Conservation (phyloP, 2,797 vertebrate genomes). For the Pristis pectinata region DNA sequence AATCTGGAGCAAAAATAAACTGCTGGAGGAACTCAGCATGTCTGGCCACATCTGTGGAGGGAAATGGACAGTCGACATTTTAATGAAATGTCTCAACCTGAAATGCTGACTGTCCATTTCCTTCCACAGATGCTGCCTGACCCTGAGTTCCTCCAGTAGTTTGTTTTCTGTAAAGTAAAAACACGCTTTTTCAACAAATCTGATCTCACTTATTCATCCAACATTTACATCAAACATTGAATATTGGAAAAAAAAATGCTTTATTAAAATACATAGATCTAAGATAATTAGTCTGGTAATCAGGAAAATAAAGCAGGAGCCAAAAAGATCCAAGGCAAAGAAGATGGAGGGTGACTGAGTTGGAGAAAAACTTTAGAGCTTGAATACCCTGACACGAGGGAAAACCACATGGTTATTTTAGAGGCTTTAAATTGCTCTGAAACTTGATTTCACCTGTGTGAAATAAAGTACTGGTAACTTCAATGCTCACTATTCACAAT, state of each 20-base stretch:
- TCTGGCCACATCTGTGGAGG: no score
- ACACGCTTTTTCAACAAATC: not conserved
- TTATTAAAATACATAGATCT: not conserved
- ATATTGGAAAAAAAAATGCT: not conserved
- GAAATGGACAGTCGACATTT: no score
- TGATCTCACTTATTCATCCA: not conserved
- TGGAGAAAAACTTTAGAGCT: not conserved
- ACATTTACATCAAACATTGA: not conserved
- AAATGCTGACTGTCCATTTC: no score
- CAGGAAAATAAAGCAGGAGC: not conserved
- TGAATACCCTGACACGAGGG: not conserved
- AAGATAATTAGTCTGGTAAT: not conserved
- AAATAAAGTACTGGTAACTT: not conserved
- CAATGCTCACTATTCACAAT: not conserved
- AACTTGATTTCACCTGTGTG: not conserved
- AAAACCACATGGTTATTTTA: not conserved
- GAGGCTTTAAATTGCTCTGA: not conserved
- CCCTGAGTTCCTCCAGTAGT: no score
- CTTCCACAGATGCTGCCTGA: no score
- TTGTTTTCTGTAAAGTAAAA: no score
- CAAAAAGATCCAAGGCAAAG: not conserved
- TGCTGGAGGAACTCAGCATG: no score
- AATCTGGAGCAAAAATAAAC: no score
- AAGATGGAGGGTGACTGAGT: no score
- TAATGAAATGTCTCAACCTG: no score